phyloP scores from a whole-genome alignment of 2,113 vertebrate species.

The Helogale parvula region DNA sequence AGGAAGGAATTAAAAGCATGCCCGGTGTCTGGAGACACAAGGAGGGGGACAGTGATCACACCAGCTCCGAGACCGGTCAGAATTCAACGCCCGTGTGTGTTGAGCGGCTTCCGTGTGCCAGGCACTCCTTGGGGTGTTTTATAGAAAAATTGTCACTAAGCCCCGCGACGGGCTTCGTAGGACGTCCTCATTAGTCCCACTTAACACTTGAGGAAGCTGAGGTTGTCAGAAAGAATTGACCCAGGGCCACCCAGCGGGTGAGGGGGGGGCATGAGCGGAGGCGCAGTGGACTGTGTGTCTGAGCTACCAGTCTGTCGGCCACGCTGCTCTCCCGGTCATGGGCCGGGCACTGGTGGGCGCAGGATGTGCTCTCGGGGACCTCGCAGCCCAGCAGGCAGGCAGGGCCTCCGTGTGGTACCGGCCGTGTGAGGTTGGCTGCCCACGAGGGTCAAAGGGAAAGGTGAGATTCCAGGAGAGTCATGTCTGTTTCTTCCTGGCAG shows the following conservation, averaged over 20 bases:
- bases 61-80: conserved; percentile 86
- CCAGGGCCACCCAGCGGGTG: background rate
- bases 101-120: background rate
- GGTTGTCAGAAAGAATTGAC: background rate
- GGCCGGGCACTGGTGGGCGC: background rate
- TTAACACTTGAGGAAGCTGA: background rate
- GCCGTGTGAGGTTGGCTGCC: background rate
- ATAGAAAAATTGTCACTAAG: background rate
- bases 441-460: background rate
- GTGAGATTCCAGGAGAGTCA: background rate
- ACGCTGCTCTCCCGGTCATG: background rate
- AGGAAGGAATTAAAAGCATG: conserved; percentile 83
- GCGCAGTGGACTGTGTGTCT: rapidly evolving
- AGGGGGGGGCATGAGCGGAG: background rate
- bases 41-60: conserved; percentile 83
- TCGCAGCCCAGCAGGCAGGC: rapidly evolving
- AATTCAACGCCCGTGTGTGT: background rate
- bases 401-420: background rate
- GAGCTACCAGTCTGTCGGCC: background rate
- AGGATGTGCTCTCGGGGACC: background rate
- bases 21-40: conserved; percentile 74
- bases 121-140: background rate
- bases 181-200: background rate
- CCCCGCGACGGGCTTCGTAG: rapidly evolving
- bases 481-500: background rate